Base-by-base conservation (phyloP, 2,797 vertebrate genomes). In the Apodemus agrarius region DNA sequence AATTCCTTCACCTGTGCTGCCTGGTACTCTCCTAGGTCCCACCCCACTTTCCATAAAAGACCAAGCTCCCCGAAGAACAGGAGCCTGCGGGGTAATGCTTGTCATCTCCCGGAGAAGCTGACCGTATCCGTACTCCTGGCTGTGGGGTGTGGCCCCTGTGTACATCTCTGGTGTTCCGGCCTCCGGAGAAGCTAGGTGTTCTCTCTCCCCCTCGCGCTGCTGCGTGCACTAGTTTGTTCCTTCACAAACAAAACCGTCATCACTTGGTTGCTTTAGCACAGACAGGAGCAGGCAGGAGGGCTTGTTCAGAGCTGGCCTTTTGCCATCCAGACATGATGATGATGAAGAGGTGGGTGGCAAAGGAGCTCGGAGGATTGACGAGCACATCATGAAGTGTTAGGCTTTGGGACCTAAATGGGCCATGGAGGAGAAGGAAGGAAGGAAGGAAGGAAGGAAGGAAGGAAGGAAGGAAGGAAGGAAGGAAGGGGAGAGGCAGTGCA, bases 281-380 rank as follows among this genome's bases (percentile, higher is more conserved):
- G n/a, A 65, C 49, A 67, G 24, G 34, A 63, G 76, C 89, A 61
- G 22, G 69, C 10, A n/a, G 90, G n/a, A 88, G 37, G 43, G 59
- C 46, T 67, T 67, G 3, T 63, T 89, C 0, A 1, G 78, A 59
- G 37, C 37, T 89, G 59, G 59, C 43, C 17, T 83, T 90, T 69
- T 83, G 69, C 74, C 78, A 92, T 79, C 83, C 21, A 90, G 29
- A 88, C 43, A 52, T 12, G 34, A 94, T 84, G 65, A 75, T 12
- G 34, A 94, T 84, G 65, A 75, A 93, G 94, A 78, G 40, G 65
- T 46, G 81, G 74, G 43, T 74, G 69, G 90, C 52, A 79, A 87
- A 93, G 52, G 43, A 74, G 16, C 12, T 63, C 75, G 63, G 54
- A 79, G 26, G 75, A 93, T 17, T 92, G 92, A 78, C 54, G 69